Base-by-base conservation (phyloP, 2,888 invertebrate species). In the Nasonovia ribisnigri region DNA sequence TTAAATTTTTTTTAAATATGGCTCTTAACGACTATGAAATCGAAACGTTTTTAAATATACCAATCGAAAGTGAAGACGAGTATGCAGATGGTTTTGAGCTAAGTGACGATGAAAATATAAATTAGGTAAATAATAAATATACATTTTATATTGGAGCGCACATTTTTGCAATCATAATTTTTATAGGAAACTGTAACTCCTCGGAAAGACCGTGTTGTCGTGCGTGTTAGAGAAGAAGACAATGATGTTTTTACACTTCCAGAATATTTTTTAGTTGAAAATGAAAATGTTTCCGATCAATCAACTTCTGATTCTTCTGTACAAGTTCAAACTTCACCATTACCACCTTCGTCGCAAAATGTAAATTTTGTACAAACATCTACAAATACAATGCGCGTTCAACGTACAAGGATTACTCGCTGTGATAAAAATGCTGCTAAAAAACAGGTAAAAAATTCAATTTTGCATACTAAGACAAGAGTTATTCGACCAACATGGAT, bases 331-430 rank as follows among this genome's bases (percentile, higher is more conserved):
- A 29, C 67, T 67, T 67, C 67, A 67, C 1, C 67, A 67, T 67
- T 3, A n/a, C 67, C 67, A 6, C 3, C 67, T 26, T 67, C n/a
- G 67, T n/a, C 3, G 67, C 67, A 67, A 67, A 67, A 67, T 67
- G 67, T 67, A 67, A 67, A n/a, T 67, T 67, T 67, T 67, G 67
- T 3, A 67, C 67, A 67, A 67, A 67, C 3, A 67, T 29, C 67
- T 29, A 67, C 67, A 67, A n/a, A 67, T 67, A 67, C 67, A 67
- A 67, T 67, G 67, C 67, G 67, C n/a, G 67, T 67, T 67, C 67
- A 67, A 67, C 3, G 67, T 67, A 29, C 67, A 67, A 1, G n/a
- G n/a, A 67, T 67, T n/a, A 67, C 67, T 67, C n/a, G 67, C n/a
- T n/a, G n/a, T 67, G 3, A 67, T 67, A 67, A 67, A 67, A 67